phyloP scores from a whole-genome alignment of 1,140 invertebrate species.

The Drosophila tani region DNA sequence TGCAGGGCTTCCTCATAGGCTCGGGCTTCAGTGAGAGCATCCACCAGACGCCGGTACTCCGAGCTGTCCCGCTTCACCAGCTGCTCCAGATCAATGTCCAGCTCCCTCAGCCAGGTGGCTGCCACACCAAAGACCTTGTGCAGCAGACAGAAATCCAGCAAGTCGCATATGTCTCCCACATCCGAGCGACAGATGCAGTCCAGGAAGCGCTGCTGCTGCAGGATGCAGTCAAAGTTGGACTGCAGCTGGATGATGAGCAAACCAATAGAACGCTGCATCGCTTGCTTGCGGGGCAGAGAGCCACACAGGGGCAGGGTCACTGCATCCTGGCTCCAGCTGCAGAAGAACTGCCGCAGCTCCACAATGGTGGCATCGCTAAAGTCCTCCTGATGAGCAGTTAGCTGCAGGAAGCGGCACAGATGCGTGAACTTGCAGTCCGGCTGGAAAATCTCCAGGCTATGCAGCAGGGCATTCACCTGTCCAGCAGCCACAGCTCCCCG shows the following conservation, averaged over 20 bases:
- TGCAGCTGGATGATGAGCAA: constrained; percentile 69
- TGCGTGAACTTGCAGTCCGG: constrained; percentile 64
- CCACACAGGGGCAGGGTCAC: constrained; percentile 65
- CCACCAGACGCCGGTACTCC: constrained; percentile 66
- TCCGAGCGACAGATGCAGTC: constrained; percentile 76
- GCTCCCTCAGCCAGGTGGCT: constrained; percentile 50
- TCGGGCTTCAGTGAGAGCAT: constrained; percentile 59
- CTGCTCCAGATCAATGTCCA: constrained; percentile 61
- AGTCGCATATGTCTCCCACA: constrained; percentile 76
- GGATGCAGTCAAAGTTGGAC: constrained; percentile 66
- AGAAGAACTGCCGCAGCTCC: constrained; percentile 73
- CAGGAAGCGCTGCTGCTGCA: constrained; percentile 73
- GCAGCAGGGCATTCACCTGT: constrained; percentile 85
- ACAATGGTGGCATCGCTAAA: constrained; percentile 69
- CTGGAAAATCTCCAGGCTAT: constrained; percentile 87
- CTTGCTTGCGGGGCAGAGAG: constrained; percentile 38
- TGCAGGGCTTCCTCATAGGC: constrained; percentile 77
- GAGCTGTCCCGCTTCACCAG: constrained; percentile 51
- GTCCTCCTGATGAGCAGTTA: constrained; percentile 61
- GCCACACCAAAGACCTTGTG: constrained; percentile 69
- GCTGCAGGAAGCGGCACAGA: constrained; percentile 68
- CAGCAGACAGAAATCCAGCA: constrained; percentile 76
- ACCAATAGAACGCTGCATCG: constrained; percentile 70
- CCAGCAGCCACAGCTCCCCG: constrained; percentile 82
- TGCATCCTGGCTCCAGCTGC: constrained; percentile 71